Base-by-base conservation (phyloP, 2,113 vertebrate species). In the Anguilla rostrata region DNA sequence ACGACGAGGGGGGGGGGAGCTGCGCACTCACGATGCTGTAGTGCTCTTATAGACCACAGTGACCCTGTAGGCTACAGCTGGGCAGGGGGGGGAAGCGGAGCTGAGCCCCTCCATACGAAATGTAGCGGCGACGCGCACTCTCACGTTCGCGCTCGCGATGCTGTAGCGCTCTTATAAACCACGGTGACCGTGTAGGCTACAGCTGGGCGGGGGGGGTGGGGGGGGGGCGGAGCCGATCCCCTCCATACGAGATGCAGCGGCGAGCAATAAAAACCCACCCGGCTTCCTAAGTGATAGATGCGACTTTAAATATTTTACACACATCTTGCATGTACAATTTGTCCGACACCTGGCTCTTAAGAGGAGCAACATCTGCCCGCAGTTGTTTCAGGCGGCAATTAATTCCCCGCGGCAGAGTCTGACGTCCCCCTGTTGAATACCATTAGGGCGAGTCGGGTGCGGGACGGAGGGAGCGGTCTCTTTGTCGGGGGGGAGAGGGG, bases 231-330 rank as follows among this genome's bases (percentile, higher is more conserved):
- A n/a, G n/a, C n/a, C n/a, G n/a, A n/a, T 88, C 90, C 90, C 87
- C 85, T 88, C 57, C 0, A 92, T 90, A 92, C 90, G 93, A 88
- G 90, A 88, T 83, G 63, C 91, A 92, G 93, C 93, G 94, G 95
- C 93, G 92, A 92, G 92, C 93, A 93, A 94, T 95, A 95, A 95
- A 95, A 95, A 90, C 94, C 93, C 93, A 94, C 93, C 90, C 0
- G 34, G 88, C 92, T 92, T 91, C 93, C 92, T 94, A 94, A 93
- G 92, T 95, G 94, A 94, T 92, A 94, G 94, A 95, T 94, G 94
- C 93, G 90, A 95, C 91, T 95, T 95, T 95, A 95, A 96, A 95
- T 96, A 95, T 96, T 95, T 95, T 94, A 94, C 92, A 93, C 92
- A 93, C 93, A 94, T 92, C 92, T 92, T 94, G 92, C 93, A 91